Conservation (phyloP, 2,113 vertebrate species). For the Cynoglossus semilaevis region DNA sequence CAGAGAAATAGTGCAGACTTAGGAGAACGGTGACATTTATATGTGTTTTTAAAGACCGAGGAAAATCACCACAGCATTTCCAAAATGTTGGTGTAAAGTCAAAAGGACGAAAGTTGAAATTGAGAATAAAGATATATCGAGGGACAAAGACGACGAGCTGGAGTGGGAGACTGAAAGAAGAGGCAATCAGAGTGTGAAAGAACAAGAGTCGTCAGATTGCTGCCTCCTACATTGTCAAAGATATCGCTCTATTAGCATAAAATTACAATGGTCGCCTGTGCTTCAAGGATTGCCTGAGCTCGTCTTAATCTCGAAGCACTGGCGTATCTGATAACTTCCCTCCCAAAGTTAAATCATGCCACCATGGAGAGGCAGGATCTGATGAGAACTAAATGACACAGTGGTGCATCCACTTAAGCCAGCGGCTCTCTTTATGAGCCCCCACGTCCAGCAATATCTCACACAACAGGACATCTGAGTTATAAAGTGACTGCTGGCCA, state of each 20-base stretch:
- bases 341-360: slow-evolving; percentile 64
- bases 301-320: slow-evolving; percentile 60
- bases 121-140: slow-evolving; percentile 6
- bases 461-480: slow-evolving; percentile 36
- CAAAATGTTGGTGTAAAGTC: slow-evolving; percentile 25
- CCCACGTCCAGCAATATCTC: slow-evolving; percentile 25
- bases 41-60: too few species aligned
- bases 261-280: slow-evolving; percentile 58
- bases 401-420: slow-evolving; percentile 41
- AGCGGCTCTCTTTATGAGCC: slow-evolving; percentile 21
- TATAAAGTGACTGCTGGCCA: slow-evolving; percentile 30
- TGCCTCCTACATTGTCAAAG: slow-evolving; percentile 45
- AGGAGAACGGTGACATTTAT: too few species aligned
- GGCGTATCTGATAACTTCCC: slow-evolving; percentile 58
- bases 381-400: slow-evolving; percentile 44
- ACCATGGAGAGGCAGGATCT: slow-evolving; percentile 53
- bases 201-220: slow-evolving; percentile 48
- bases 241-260: slow-evolving; percentile 65
- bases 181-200: slow-evolving; percentile 18
- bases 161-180: slow-evolving; percentile 6
- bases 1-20: too few species aligned
- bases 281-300: slow-evolving; percentile 61
- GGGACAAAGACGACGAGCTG: slow-evolving; percentile 13
- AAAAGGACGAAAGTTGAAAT: slow-evolving; percentile 3
- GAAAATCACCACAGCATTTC: neutral